Evolutionary conservation across 2,113 vertebrate genomes (phyloP), one percentile per base, ranked within the genome.

Genomic region (Pachyramphus minor): DNA sequence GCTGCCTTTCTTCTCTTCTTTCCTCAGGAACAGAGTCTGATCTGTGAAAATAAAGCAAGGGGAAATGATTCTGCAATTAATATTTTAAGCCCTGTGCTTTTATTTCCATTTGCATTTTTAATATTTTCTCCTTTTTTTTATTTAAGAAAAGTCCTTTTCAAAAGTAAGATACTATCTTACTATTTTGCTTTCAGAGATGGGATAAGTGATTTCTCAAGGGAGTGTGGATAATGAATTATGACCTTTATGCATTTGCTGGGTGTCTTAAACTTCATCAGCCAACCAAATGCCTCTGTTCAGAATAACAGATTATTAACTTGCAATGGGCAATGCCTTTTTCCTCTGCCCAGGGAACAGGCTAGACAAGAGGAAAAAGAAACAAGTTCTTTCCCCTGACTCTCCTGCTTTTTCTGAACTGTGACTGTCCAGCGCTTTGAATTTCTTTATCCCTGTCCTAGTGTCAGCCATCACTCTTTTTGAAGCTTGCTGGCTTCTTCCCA

Each of bases 1-100:
- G 79, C 91, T 96, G 90, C 74, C 90, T 97, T 88, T 91, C 87
- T 95, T 84, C 78, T 90, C 28, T 42, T 64, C 18, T 77, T 95
- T 94, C 67, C 75, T 94, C 84, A 80, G 89, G 78, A 96, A 52
- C 8, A 52, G 25, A 87, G 23, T 41, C 37, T 74, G 66, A 80
- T 76, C 66, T 92, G 24, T 28, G 52, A 80, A 92, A 82, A 87
- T 53, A 93, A 90, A 90, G 24, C 69, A 86, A 79, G 37, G 59
- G 27, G 18, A 85, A 93, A 79, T 90, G 1, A 89, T 82, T 82
- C 42, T 87, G 55, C 42, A 89, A 87, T 89, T 85, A 93, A 94
- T 91, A 89, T 95, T 96, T 96, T 76, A 97, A 92, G 15, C 8
- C 14, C 3, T 28, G 24, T 82, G n/a, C 45, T 45, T 93, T 95